Evolutionary conservation across 2,797 vertebrate genomes (phyloP), one percentile per base, ranked within the genome.

Genomic region (Balearica regulorum): DNA sequence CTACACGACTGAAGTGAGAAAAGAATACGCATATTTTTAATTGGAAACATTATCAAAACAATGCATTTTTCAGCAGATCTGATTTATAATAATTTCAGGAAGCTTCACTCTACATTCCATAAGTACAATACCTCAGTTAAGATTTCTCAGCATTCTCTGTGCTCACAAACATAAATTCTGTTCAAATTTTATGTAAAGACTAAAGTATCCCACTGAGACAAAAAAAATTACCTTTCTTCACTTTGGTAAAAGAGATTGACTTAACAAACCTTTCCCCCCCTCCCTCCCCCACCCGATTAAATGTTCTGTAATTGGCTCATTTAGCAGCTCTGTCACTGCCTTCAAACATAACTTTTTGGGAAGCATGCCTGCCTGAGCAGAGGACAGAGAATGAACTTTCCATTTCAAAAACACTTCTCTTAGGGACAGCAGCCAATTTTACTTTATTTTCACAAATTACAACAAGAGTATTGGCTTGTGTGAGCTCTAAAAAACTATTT

Each of bases 401-500:
- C 28, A 18, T 89, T 93, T 94, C 10, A 68, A 75, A 85, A 77
- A 48, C 25, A 31, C 19, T 83, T 77, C 22, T 61, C 43, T 31
- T 57, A 19, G 8, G 22, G 8, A 76, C 8, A 73, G 62, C 33
- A 69, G 33, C 3, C 44, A 81, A 64, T 64, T 89, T 55, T 66
- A 77, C 3, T 77, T 58, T 49, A 78, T 77, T 89, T 76, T 77
- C n/a, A 73, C 10, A 55, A 79, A 41, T 21, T 11, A 54, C 19
- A 65, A 35, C 25, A 71, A 48, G n/a, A n/a, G n/a, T 6, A 28
- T 25, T 0, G 0, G 8, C 46, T 82, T 81, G 57, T 65, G 6
- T 39, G 88, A 64, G 11, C 18, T 58, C 35, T 26, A 55, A 82
- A 77, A 70, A 33, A 13, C 26, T 21, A 20, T 33, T 70, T 44